Evolutionary conservation across 1,140 invertebrate genomes (phyloP), one percentile per base, ranked within the genome.

Genomic region (Aphelinus certus): DNA sequence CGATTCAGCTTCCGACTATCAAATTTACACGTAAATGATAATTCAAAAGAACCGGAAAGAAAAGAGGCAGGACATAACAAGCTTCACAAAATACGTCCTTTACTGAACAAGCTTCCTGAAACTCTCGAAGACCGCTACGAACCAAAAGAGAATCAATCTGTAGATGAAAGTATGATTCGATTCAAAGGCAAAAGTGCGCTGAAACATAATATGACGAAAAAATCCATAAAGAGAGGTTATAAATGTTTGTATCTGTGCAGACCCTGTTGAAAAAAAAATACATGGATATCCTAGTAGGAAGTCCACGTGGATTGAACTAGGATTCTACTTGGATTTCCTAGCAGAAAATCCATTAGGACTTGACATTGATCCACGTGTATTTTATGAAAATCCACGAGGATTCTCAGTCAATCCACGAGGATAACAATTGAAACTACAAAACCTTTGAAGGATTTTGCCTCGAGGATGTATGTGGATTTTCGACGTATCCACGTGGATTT

Each of bases 141-240:
- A n/a, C 73, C 73, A 48, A 71, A 26, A 57, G 73, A 64, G 43
- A 68, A 67, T 67, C 75, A 76, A 61, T 53, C 79, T 73, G 77
- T 84, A 67, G 84, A 86, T 79, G 84, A 85, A 71, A 83, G 80
- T 57, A 85, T 86, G 80, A 80, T 87, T 63, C 81, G 79, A 75
- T 84, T 83, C 75, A 85, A 87, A 80, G 82, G 81, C 68, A 80
- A 81, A 68, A 82, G 76, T 76, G 78, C 78, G 7, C 77, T 88
- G 72, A 86, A 86, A 79, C 85, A 89, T 78, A 89, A 88, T 78
- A 83, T 83, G 48, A 85, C 85, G 73, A 82, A 80, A 76, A 89
- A 89, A 81, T 86, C 86, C 55, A 87, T 87, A 73, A 89, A 89
- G 82, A 81, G 87, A 78, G 86, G 73, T 3, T 76, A 71, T 46